Conservation (phyloP, 2,797 vertebrate genomes). For the Scomberomorus guttatus region DNA sequence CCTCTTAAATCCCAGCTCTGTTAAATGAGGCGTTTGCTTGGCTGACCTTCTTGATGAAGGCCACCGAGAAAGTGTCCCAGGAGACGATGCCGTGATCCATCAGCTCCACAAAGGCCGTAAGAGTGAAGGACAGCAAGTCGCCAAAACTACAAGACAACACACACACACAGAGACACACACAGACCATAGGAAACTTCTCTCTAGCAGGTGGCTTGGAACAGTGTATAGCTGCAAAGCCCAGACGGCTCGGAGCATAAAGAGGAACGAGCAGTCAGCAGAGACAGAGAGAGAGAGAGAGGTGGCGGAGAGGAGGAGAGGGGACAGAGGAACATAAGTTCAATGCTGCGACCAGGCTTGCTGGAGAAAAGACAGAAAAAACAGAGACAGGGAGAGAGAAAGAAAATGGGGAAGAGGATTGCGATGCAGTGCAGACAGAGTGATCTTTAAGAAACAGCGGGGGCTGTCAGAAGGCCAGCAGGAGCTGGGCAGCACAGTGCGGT, state of each 20-base stretch:
- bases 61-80: conserved; percentile 99
- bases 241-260: conserved; percentile 53
- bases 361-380: conserved; percentile 45
- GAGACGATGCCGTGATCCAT: conserved; percentile 99
- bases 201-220: conserved; percentile 54
- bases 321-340: conserved; percentile 45
- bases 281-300: conserved; percentile 41
- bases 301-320: conserved; percentile 23
- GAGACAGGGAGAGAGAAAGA: conserved; percentile 6
- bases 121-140: conserved; percentile 97
- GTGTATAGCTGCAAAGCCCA: conserved; percentile 64
- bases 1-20: neutral
- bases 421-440: conserved; percentile 61
- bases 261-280: conserved; percentile 56
- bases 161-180: conserved; percentile 70
- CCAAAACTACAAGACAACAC: conserved; percentile 93
- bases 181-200: conserved; percentile 78
- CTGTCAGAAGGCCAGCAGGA: conserved; percentile 66
- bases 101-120: conserved; percentile 98
- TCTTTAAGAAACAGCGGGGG: conserved; percentile 63
- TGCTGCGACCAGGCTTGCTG: conserved; percentile 65
- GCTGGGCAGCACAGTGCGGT: conserved; percentile 57
- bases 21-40: conserved; percentile 31
- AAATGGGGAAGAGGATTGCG: conserved; percentile 49
- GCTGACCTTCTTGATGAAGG: conserved; percentile 98